Conservation (phyloP, 2,113 vertebrate genomes). For the Anarhynchus alexandrinus region DNA sequence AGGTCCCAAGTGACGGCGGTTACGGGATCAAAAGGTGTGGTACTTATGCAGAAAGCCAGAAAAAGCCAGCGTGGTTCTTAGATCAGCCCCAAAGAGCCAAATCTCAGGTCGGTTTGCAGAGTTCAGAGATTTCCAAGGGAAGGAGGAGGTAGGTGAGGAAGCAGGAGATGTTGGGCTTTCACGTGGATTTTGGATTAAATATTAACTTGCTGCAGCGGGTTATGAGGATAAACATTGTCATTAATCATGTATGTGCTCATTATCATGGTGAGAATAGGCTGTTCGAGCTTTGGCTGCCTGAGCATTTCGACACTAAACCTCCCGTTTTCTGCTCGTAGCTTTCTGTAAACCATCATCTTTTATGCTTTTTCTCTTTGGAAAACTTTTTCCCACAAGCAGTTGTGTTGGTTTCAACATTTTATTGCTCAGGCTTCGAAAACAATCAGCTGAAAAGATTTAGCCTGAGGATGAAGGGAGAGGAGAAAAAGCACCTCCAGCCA, state of each 20-base stretch:
- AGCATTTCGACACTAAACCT: not conserved
- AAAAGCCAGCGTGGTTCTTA: not conserved
- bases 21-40: conserved; percentile 44
- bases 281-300: not conserved
- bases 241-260: conserved; percentile 66
- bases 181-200: conserved; percentile 54
- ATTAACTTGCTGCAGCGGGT: conserved; percentile 48
- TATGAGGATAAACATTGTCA: conserved; percentile 52
- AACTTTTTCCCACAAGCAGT: not conserved
- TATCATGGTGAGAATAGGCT: not conserved
- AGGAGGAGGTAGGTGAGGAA: not conserved
- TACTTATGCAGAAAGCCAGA: not conserved
- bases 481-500: not conserved
- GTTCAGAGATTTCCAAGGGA: conserved; percentile 22
- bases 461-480: not conserved
- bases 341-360: not conserved
- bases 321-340: not conserved
- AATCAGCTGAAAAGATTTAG: not conserved
- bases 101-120: not conserved
- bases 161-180: not conserved
- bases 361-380: not conserved
- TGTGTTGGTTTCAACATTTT: not conserved
- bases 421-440: not conserved
- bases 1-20: not conserved
- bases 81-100: not conserved